A percentile compares a stretch with the other conserved stretches of the same genome.
Conservation (phyloP, 1,140 invertebrate species). For the Phenacoccus solenopsis region DNA sequence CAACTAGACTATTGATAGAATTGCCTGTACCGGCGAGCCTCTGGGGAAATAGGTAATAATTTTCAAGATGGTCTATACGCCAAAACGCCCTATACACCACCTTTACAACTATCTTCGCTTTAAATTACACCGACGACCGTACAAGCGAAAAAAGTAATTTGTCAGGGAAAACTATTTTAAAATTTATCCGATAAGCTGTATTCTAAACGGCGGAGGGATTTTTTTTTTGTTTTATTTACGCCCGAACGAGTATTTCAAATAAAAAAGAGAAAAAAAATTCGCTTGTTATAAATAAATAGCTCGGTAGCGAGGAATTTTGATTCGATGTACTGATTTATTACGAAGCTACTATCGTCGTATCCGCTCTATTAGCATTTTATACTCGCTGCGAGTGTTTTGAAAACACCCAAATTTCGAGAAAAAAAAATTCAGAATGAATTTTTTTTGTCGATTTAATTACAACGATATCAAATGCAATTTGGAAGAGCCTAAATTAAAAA, state of each 20-base stretch:
- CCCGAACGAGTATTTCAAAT: background rate
- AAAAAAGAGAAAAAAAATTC: background rate
- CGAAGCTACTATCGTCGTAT: no score
- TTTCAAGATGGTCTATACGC: background rate
- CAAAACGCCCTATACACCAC: no score
- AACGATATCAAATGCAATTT: no score
- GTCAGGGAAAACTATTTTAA: background rate
- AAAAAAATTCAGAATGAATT: no score
- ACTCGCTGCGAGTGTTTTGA: no score
- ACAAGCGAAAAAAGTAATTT: background rate
- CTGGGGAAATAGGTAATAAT: background rate
- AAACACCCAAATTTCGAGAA: no score
- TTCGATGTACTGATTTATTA: background rate
- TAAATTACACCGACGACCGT: no score
- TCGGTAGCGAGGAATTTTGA: background rate
- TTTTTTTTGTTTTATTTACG: background rate
- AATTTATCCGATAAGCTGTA: constrained; percentile 2
- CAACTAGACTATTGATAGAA: background rate
- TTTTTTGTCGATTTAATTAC: no score
- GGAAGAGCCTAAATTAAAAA: no score
- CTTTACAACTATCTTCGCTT: no score
- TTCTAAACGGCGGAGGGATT: background rate
- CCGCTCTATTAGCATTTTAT: no score
- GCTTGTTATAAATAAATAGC: background rate
- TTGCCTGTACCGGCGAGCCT: background rate